Percentiles rank a stretch among this genome's conserved stretches.
Conservation (phyloP, 2,113 vertebrate species). For the Nasalis larvatus region DNA sequence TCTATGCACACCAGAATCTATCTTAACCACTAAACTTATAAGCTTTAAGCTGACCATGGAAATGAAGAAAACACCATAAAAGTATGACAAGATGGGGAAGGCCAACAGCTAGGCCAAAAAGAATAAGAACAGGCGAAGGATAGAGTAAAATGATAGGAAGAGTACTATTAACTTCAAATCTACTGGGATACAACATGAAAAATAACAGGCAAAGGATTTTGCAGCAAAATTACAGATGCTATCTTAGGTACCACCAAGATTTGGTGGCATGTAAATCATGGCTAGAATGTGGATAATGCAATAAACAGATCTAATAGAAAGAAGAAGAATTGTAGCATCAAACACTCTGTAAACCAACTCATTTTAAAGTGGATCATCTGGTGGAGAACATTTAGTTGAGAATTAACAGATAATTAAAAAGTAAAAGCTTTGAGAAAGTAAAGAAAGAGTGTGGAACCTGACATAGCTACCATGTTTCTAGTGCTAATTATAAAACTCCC, state of each 20-base stretch:
- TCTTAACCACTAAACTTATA: background rate
- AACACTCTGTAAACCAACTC: background rate
- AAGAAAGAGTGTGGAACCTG: background rate
- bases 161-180: background rate
- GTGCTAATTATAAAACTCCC: background rate
- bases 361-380: background rate
- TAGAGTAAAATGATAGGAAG: background rate
- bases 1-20: constrained; percentile 90
- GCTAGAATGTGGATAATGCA: background rate
- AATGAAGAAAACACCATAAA: background rate
- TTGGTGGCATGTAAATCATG: background rate
- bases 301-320: background rate
- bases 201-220: background rate
- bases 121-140: background rate
- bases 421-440: background rate
- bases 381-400: background rate
- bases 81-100: background rate
- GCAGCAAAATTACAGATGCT: background rate
- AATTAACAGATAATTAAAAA: background rate
- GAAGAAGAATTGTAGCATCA: background rate
- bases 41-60: background rate
- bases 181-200: background rate
- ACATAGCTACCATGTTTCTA: background rate
- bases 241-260: background rate
- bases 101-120: background rate